Base-by-base conservation (phyloP, 2,888 invertebrate species). In the Melanargia galathea region DNA sequence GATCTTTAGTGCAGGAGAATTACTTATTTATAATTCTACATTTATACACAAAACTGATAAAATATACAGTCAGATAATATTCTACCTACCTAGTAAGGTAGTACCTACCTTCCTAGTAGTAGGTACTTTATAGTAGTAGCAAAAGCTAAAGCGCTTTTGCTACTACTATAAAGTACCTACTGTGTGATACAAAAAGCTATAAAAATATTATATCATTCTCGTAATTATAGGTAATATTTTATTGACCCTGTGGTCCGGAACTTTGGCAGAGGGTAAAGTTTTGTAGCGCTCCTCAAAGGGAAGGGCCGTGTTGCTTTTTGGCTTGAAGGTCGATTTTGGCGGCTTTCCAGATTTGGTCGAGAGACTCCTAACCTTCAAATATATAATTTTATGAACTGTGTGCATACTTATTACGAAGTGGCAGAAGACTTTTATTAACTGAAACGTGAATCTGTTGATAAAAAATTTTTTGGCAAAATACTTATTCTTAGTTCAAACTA, bases 281-380 rank as follows among this genome's bases (percentile, higher is more conserved):
- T 8, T 4, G 8, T 10, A 2, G 10, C 16, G 43, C 13, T 11
- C 26, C 24, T 18, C 0, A 2, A 10, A 30, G 51, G 26, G 6
- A 30, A 3, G 10, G 33, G 20, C 11, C 20, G 33, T 33, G 33
- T 13, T 20, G 33, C 52, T 52, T 13, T 22, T 13, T 52, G 20
- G 6, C 11, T 35, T 45, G n/a, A 33, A 26, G 43, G 24, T 46
- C 20, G 57, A 45, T 46, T 57, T 57, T 57, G 45, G 45, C 45
- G 18, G 33, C 45, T 24, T 33, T 45, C 57, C 57, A 57, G 33
- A 55, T 55, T 55, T 55, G 6, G 38, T 43, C 26, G 55, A 55
- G 40, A 22, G 22, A 43, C 26, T 55, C 18, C 22, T 43, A 55
- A 55, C 55, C 26, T 40, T 40, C 55, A 43, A 55, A 55, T 55